Evolutionary conservation across 2,888 invertebrate genomes (phyloP).

Genomic region (Noctua janthina): DNA sequence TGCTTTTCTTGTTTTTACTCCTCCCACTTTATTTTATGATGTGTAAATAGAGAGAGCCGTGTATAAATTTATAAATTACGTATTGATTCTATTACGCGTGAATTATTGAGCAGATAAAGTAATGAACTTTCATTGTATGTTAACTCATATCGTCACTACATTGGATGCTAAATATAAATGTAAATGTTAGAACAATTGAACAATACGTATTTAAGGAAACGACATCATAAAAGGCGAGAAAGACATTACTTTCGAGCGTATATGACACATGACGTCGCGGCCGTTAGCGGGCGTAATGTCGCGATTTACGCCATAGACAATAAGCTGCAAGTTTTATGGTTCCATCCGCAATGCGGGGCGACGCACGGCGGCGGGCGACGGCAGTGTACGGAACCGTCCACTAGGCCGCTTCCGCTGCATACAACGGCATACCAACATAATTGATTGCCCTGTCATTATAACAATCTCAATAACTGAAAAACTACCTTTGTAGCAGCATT

Average conservation of each 20-base stretch:
- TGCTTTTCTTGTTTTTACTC: constrained; percentile 58
- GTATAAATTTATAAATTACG: constrained; percentile 59
- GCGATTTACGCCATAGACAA: constrained; percentile 52
- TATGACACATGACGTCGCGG: constrained; percentile 47
- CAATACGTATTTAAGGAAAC: constrained; percentile 52
- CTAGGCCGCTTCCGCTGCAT: constrained; percentile 57
- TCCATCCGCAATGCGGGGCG: constrained; percentile 67
- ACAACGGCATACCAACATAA: constrained; percentile 50
- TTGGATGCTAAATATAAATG: constrained; percentile 23
- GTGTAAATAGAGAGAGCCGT: constrained; percentile 52
- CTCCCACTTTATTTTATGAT: constrained; percentile 57
- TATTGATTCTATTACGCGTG: constrained; percentile 56
- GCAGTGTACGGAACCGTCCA: constrained; percentile 57
- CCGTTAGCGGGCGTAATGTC: constrained; percentile 53
- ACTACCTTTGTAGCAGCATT: background rate
- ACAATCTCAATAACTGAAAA: constrained; percentile 21
- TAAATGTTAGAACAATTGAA: constrained; percentile 24
- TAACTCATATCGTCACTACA: constrained; percentile 18
- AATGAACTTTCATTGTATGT: constrained; percentile 37
- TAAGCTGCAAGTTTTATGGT: constrained; percentile 58
- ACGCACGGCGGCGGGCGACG: constrained; percentile 4
- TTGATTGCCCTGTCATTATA: constrained; percentile 48
- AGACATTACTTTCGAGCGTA: constrained; percentile 33
- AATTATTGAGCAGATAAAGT: constrained; percentile 43
- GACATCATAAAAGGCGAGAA: constrained; percentile 44